These are phyloP conservation scores for Pachycephala philippinensis DNA, from an alignment of 2,113 vertebrate species.

Conservation along the genomic window DNA sequence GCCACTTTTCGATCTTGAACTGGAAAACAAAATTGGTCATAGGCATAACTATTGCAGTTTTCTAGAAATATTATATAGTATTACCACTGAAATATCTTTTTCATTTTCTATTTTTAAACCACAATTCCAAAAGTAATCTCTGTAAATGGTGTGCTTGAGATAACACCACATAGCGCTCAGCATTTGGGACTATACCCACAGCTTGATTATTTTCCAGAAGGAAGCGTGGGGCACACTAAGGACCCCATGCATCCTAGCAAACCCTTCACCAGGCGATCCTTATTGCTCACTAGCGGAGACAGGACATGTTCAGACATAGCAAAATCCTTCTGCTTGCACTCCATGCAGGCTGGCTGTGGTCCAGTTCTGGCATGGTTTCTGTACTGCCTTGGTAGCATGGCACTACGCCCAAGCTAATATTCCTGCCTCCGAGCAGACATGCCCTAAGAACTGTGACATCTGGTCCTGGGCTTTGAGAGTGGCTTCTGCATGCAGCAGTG, in stretches of 20 bases:
- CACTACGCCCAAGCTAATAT: background rate
- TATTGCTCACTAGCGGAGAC: background rate
- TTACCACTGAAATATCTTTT: background rate
- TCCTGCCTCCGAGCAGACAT: background rate
- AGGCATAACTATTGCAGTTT: background rate
- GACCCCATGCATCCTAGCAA: background rate
- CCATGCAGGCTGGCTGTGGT: background rate
- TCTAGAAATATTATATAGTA: background rate
- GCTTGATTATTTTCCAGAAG: background rate
- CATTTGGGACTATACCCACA: background rate
- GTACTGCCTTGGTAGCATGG: background rate
- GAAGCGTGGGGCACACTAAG: background rate
- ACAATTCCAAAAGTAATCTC: background rate
- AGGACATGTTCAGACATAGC: background rate
- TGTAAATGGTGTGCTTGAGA: background rate
- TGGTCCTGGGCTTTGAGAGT: background rate
- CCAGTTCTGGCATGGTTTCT: background rate
- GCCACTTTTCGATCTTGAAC: constrained; percentile 79
- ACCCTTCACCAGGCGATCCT: background rate
- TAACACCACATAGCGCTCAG: background rate
- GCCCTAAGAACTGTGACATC: background rate
- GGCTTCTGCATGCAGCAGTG: background rate
- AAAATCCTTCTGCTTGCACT: background rate
- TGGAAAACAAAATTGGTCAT: constrained; percentile 62
- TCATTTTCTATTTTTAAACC: background rate